Base-by-base conservation (phyloP, 2,888 invertebrate species). In the Brachyopa scutellaris region DNA sequence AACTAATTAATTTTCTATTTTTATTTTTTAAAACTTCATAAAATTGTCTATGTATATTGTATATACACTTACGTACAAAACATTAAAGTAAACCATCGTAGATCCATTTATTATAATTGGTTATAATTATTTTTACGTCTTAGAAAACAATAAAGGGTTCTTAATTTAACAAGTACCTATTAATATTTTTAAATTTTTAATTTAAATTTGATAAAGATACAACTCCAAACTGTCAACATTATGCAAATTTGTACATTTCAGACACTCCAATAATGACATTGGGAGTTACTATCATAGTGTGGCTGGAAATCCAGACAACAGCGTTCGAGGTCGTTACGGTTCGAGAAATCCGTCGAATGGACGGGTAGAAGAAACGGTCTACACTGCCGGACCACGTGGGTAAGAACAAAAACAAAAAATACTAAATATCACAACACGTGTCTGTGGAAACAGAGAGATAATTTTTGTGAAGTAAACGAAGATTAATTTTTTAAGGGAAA, bases 351-450 rank as follows among this genome's bases (percentile, higher is more conserved):
- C 95, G n/a, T 93, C 92, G 79, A 94, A 93, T 84, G 94, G 95
- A 62, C 92, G 92, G 53, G 91, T 94, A 57, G 94, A 95, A 86
- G 93, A 94, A 87, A 94, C 94, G 2, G 92, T 93, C 42, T 95
- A 95, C 88, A 94, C 95, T 6, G 95, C 95, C 40, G 95, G 95
- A 70, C 94, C 94, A 80, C 92, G 95, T 89, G 95, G 95, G 91
- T 93, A 87, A 91, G 92, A 87, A 21, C 3, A 33, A 47, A n/a
- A 19, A n/a, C 13, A 42, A 21, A 15, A 40, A n/a, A 2, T 13
- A 9, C 11, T 13, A 7, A 36, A 42, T 21, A 38, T n/a, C 26
- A 61, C 8, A 55, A 49, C 45, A 21, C 13, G 9, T 6, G 3
- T 13, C 15, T 33, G 38, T 55, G 33, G 33, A 57, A 40, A 33